Percentiles rank a stretch among this genome's conserved stretches.
Conservation (phyloP, 2,113 vertebrate genomes). For the Grallaria varia region DNA sequence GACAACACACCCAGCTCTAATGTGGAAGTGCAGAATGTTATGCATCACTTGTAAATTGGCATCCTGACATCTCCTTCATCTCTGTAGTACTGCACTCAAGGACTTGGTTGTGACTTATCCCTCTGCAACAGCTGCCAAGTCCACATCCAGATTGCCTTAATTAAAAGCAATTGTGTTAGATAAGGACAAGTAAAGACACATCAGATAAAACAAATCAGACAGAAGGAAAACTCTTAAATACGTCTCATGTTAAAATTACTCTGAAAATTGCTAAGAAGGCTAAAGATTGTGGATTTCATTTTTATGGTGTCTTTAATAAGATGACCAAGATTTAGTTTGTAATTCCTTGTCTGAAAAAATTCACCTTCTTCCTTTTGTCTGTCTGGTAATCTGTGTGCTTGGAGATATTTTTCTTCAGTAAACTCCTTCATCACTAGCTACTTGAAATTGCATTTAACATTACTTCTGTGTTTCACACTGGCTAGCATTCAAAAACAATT, state of each 20-base stretch:
- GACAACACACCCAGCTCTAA: background rate
- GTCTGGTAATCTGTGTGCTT: background rate
- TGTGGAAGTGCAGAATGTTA: background rate
- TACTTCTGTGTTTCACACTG: constrained; percentile 22
- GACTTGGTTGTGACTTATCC: background rate
- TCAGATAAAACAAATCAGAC: background rate
- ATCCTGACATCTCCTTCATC: background rate
- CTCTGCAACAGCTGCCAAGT: background rate
- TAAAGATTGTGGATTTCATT: background rate
- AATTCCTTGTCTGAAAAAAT: background rate
- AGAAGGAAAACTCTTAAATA: background rate
- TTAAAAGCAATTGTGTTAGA: constrained; percentile 2
- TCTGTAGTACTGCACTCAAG: background rate
- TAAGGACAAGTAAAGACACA: constrained; percentile 14
- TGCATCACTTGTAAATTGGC: background rate
- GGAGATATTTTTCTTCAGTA: background rate
- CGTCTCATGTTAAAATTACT: background rate
- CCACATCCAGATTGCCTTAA: constrained; percentile 15
- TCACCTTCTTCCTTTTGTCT: background rate
- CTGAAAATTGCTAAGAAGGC: constrained; percentile 17
- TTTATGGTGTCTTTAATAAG: background rate
- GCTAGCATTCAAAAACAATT: constrained; percentile 32
- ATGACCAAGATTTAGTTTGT: background rate
- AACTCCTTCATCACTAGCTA: background rate
- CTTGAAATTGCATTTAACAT: constrained; percentile 5